Base-by-base conservation (phyloP, 2,797 vertebrate species). In the Siniperca scherzeri region DNA sequence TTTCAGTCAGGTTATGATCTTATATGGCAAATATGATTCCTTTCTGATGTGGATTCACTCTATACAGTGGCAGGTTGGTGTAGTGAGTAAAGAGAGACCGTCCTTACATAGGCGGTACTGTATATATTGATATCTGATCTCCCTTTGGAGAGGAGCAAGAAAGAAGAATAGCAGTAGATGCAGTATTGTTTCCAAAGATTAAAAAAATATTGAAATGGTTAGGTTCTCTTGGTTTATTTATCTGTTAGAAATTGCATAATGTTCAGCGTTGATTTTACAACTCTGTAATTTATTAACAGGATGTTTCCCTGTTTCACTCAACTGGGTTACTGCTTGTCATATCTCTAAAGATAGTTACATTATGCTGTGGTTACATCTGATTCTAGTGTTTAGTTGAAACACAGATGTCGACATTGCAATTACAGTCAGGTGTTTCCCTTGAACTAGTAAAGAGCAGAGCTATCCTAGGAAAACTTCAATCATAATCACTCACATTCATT, bases 341-440 rank as follows among this genome's bases (percentile, higher is more conserved):
- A 52, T 78, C 44, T 81, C 19, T 50, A 56, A 61, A 81, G 70
- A 82, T 72, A 78, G 69, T 75, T 76, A 65, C 44, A 30, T 77
- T 44, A 56, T 38, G 27, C 36, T 65, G 40, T 30, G 48, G 76
- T 74, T 80, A 40, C 59, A 74, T 91, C 66, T 79, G 77, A 84
- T 59, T 80, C 8, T 17, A 36, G 55, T 75, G 60, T 82, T 60
- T 53, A 79, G 80, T 38, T 83, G 57, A 84, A 70, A 56, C 21
- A 1, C 74, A 86, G 70, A 83, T 57, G 57, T 78, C 44, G 10
- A 61, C 68, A 69, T 55, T 64, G 66, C 81, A 90, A 88, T 91
- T 78, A 79, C 77, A 78, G 69, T 87, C 88, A 91, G 84, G 89
- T 93, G 82, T 87, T 92, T 89, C 84, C 86, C 89, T 87, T 89